phyloP scores from a whole-genome alignment of 2,797 vertebrate genomes.

The Cynodonichthys magdalenae region DNA sequence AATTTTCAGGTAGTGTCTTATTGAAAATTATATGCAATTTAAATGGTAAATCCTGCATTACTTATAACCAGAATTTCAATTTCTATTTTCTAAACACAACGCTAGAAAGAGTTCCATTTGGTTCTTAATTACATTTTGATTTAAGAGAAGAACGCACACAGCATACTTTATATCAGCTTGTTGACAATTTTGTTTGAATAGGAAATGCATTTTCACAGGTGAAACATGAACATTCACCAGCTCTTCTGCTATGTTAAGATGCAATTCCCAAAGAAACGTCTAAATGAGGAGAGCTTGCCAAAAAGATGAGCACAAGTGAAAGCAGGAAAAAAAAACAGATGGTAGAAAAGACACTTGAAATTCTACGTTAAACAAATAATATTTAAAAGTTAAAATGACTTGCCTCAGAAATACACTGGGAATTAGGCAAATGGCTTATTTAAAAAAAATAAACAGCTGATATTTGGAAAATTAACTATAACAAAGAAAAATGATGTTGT shows the following conservation, averaged over 20 bases:
- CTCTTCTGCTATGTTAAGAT: slow-evolving; percentile 53
- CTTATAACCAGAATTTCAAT: slow-evolving; percentile 18
- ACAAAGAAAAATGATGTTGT: slow-evolving; percentile 43
- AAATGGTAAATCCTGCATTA: slow-evolving; percentile 19
- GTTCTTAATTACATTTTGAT: slow-evolving; percentile 33
- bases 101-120: slow-evolving; percentile 27
- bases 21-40: background rate
- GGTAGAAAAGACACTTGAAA: slow-evolving; percentile 30
- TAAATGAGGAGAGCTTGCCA: slow-evolving; percentile 35
- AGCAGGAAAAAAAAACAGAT: slow-evolving; percentile 37
- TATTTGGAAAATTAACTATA: slow-evolving; percentile 44
- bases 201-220: slow-evolving; percentile 37
- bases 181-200: slow-evolving; percentile 42
- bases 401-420: slow-evolving; percentile 6
- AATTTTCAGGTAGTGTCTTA: slow-evolving; percentile 2
- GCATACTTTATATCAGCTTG: slow-evolving; percentile 19
- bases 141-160: slow-evolving; percentile 29
- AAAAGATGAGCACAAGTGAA: slow-evolving; percentile 24
- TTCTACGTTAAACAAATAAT: slow-evolving; percentile 12
- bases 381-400: slow-evolving; percentile 11
- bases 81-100: slow-evolving; percentile 27
- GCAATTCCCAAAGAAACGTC: slow-evolving; percentile 47
- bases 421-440: slow-evolving; percentile 31
- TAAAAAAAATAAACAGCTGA: slow-evolving; percentile 22
- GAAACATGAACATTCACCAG: slow-evolving; percentile 34